These are phyloP conservation scores for Numida meleagris DNA, from an alignment of 2,113 vertebrate genomes.

Conservation along the genomic window DNA sequence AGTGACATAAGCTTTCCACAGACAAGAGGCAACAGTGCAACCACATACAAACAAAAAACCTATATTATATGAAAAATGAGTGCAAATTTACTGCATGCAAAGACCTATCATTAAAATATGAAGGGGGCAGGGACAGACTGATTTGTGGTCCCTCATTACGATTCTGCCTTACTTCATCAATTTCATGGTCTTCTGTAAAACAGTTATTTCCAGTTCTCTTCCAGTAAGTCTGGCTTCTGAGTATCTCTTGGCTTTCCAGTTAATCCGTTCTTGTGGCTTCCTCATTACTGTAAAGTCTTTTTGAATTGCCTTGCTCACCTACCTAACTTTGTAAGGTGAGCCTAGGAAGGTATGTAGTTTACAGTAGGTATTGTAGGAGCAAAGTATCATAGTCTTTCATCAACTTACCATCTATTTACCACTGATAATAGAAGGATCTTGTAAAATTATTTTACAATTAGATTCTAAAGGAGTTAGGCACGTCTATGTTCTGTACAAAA, in stretches of 20 bases:
- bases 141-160: not conserved
- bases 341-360: accelerated
- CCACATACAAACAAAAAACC: not conserved
- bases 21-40: not conserved
- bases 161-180: not conserved
- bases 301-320: not conserved
- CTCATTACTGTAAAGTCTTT: not conserved
- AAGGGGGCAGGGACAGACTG: not conserved
- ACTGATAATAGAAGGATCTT: not conserved
- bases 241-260: not conserved
- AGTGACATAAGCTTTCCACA: not conserved
- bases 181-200: not conserved
- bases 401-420: not conserved
- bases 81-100: not conserved
- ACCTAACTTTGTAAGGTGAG: not conserved
- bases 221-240: not conserved
- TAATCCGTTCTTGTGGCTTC: not conserved
- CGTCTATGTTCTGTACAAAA: not conserved
- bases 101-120: not conserved
- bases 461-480: not conserved
- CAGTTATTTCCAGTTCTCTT: not conserved
- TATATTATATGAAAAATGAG: not conserved
- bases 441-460: not conserved
- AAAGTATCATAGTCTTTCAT: not conserved
- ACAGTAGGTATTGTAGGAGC: not conserved